Evolutionary conservation across 2,888 invertebrate species (phyloP).

Genomic region (Cheilosia vulpina): DNA sequence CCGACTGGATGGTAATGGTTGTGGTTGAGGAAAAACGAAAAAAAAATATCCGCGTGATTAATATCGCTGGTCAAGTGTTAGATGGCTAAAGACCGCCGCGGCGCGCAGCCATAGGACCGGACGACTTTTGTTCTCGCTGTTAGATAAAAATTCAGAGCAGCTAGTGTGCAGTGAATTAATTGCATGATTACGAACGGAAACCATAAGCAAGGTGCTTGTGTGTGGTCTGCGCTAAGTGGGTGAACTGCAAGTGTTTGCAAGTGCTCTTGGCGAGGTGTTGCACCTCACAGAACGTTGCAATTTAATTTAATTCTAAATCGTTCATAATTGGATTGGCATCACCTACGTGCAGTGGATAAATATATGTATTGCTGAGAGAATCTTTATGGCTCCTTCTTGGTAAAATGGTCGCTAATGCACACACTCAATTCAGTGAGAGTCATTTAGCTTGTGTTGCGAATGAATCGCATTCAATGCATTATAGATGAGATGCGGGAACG

Average conservation of each 20-base stretch:
- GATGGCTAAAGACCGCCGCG: constrained; percentile 51
- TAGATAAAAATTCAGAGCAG: not conserved
- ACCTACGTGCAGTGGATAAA: not conserved
- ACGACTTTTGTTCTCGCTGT: constrained; percentile 44
- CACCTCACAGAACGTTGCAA: constrained; percentile 2
- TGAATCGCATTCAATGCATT: not conserved
- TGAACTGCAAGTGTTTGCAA: constrained; percentile 31
- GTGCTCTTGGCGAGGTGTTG: not conserved
- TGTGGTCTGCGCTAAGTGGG: constrained; percentile 57
- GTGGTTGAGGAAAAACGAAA: constrained; percentile 2
- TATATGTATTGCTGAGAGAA: not conserved
- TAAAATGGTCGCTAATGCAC: not conserved
- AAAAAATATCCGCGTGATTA: constrained; percentile 63
- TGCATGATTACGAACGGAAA: constrained; percentile 53
- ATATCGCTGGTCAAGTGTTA: constrained; percentile 69
- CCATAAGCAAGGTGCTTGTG: constrained; percentile 11
- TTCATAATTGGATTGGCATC: constrained; percentile 2
- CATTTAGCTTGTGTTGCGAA: not conserved
- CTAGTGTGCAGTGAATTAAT: constrained; percentile 29
- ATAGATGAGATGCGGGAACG: not conserved
- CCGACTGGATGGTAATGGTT: constrained; percentile 42
- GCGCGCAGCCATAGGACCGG: not conserved
- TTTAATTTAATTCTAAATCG: constrained; percentile 23
- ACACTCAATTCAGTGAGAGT: not conserved
- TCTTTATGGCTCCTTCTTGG: not conserved